Conservation (phyloP, 2,888 invertebrate genomes). For the Rhamnusium bicolor region DNA sequence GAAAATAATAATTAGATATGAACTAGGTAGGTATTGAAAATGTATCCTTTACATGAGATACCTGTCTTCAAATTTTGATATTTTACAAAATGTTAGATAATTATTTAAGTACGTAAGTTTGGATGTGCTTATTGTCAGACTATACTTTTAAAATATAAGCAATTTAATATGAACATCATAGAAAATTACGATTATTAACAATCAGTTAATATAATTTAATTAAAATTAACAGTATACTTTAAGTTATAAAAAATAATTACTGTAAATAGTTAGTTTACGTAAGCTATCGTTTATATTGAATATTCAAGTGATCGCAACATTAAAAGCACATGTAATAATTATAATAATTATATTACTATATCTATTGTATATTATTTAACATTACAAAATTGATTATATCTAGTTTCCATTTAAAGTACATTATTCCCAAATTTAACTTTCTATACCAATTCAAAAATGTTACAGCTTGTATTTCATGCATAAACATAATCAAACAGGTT, state of each 20-base stretch:
- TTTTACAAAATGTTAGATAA: too few relatives aligned
- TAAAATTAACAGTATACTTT: neutral
- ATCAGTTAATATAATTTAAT: neutral
- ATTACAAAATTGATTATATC: neutral
- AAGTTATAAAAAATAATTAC: conserved; percentile 1
- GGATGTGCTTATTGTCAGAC: too few relatives aligned
- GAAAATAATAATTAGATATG: too few relatives aligned
- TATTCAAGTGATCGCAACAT: neutral
- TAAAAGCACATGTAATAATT: neutral
- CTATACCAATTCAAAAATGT: conserved; percentile 11
- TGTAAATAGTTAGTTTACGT: neutral
- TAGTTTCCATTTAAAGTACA: neutral
- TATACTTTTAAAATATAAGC: too few relatives aligned
- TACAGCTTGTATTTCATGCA: neutral
- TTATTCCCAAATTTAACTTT: neutral
- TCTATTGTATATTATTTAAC: neutral
- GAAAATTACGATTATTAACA: neutral
- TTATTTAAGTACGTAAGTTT: too few relatives aligned
- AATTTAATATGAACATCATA: neutral
- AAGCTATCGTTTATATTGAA: neutral
- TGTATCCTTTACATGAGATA: too few relatives aligned
- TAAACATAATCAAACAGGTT: conserved; percentile 28
- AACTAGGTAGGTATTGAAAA: too few relatives aligned
- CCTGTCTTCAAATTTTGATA: too few relatives aligned
- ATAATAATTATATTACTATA: conserved; percentile 1